Percentiles rank a stretch among this genome's conserved stretches.
phyloP scores from a whole-genome alignment of 2,888 invertebrate species.

The Protophormia terraenovae region DNA sequence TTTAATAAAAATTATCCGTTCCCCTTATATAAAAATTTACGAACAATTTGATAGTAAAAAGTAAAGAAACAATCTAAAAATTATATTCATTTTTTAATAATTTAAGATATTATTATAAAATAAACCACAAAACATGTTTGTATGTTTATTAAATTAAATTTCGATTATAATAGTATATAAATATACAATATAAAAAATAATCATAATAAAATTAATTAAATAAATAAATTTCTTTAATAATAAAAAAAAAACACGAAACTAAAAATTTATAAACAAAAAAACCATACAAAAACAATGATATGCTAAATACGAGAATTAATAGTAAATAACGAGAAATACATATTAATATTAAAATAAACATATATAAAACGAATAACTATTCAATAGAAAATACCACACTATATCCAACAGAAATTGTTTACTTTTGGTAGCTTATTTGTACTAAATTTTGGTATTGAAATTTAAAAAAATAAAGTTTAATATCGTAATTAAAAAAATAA shows the following conservation, averaged over 20 bases:
- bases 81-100: conserved; percentile 27
- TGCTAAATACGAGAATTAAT: conserved; percentile 20
- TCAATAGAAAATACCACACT: conserved; percentile 43
- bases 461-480: not conserved
- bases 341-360: not conserved
- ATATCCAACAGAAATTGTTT: conserved; percentile 27
- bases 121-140: conserved; percentile 28
- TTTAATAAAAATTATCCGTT: not conserved
- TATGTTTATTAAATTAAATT: conserved; percentile 51
- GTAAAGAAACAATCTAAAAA: conserved; percentile 9
- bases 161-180: conserved; percentile 52
- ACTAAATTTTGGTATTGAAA: not conserved
- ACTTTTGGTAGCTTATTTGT: too few species aligned
- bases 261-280: conserved; percentile 46
- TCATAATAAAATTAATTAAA: conserved; percentile 53
- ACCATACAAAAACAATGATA: conserved; percentile 40
- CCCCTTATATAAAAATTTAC: conserved; percentile 1
- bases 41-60: conserved; percentile 41
- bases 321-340: conserved; percentile 12
- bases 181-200: conserved; percentile 41
- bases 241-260: conserved; percentile 28
- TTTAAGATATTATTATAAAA: conserved; percentile 53
- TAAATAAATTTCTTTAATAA: conserved; percentile 58
- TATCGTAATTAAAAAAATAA: not conserved
- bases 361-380: conserved; percentile 18